Base-by-base conservation (phyloP, 2,113 vertebrate genomes). In the Poeciliopsis occidentalis region DNA sequence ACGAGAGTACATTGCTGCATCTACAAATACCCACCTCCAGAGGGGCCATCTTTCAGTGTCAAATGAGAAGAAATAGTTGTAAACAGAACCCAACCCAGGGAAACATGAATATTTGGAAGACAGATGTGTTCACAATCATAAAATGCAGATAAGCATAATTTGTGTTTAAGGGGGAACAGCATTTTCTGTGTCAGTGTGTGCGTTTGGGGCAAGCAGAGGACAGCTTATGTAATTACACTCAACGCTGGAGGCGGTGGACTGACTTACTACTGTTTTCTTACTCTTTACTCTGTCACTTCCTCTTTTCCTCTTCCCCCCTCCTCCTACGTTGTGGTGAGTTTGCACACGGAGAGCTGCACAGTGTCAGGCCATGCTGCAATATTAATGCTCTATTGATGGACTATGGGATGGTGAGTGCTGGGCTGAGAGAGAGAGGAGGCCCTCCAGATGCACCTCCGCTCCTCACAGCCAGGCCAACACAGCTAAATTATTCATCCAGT, bases 301-400 rank as follows among this genome's bases (percentile, higher is more conserved):
- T 34, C 7, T 27, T 51, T 61, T 57, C 62, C 61, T 67, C 34
- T 64, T 31, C 47, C 63, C 39, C 64, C 75, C 26, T 80, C 69
- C 64, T 64, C 39, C 78, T 76, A 64, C 76, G 80, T 82, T 82
- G 76, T 81, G 69, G 83, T 86, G 68, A 69, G 80, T 82, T 83
- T 76, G 88, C 81, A 83, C 85, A 77, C 13, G 60, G 75, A 77
- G 72, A 78, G 83, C 83, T 82, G 81, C 81, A 81, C 85, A n/a
- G 75, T 81, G 88, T 89, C 90, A 88, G 85, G 81, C 76, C 66
- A 51, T 78, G 79, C 84, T 92, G 91, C 91, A 92, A 93, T 93
- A 94, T 94, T 94, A 92, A 94, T 94, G 89, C 78, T 84, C 86
- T 92, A 92, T 92, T 94, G 92, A 94, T 92, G 93, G 92, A 91